Evolutionary conservation across 2,797 vertebrate genomes (phyloP).

Genomic region (Semotilus atromaculatus): DNA sequence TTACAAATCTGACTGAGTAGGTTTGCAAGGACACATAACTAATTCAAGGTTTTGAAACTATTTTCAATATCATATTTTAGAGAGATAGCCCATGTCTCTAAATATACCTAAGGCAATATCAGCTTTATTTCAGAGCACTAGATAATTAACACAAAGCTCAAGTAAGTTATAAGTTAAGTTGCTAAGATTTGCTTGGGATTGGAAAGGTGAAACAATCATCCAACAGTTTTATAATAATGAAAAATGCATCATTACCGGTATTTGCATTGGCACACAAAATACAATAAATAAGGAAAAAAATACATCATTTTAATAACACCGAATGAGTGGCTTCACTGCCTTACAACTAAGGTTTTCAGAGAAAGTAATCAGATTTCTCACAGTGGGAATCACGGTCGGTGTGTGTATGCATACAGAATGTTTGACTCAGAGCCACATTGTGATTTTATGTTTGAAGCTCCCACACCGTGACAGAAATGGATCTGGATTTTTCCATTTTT

Average conservation of each 20-base stretch:
- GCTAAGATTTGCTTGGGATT: background rate
- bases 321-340: constrained; percentile 27
- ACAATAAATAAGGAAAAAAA: background rate
- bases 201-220: background rate
- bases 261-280: background rate
- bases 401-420: constrained; percentile 51
- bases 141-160: background rate
- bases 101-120: background rate
- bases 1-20: background rate
- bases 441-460: constrained; percentile 53
- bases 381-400: constrained; percentile 21
- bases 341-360: constrained; percentile 21
- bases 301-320: constrained; percentile 4
- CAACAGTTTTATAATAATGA: background rate
- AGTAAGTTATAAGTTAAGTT: background rate
- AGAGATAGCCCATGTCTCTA: background rate
- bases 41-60: background rate
- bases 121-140: background rate
- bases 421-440: constrained; percentile 52
- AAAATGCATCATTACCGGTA: background rate
- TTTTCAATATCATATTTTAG: background rate
- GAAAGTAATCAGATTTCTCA: constrained; percentile 32
- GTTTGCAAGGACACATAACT: background rate
- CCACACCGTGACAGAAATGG: constrained; percentile 56
- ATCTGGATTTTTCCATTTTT: constrained; percentile 52